Base-by-base conservation (phyloP, 2,888 invertebrate species). In the Drosophila merina region DNA sequence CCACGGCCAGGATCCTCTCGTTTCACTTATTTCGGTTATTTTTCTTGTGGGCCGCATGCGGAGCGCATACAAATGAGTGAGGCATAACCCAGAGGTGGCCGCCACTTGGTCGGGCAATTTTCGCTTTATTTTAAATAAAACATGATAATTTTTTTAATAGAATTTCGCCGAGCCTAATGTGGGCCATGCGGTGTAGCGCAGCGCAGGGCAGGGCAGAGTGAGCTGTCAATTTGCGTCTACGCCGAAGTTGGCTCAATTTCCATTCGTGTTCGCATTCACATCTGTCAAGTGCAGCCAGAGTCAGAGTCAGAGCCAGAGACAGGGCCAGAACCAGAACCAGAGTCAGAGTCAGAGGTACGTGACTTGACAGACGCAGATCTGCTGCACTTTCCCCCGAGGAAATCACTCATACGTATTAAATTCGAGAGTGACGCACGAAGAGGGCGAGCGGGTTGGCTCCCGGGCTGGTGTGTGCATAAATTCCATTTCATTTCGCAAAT, bases 401-500 rank as follows among this genome's bases (percentile, higher is more conserved):
- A 83, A 82, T 84, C 83, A 83, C 64, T 63, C 72, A 75, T 72
- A 77, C 73, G 78, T 76, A 68, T 60, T 66, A 49, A 62, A 56
- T 20, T 63, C 26, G 48, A 51, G 38, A 60, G 33, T 66, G 72
- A 57, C 64, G 70, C 62, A 69, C 44, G 52, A 6, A 30, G 10
- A 48, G 40, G 42, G 40, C 38, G 51, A 54, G 51, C 70, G 38
- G 45, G 33, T 33, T 33, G 33, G 33, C 33, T 20, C 20, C 10
- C 4, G 49, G 52, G 51, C 2, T 20, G 20, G 56, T 36, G 20
- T 52, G 72, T 55, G 42, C 75, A 77, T 75, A 77, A 82, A 79
- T 82, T 84, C 84, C 76, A 76, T 80, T 86, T 76, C 80, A 87
- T 80, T 83, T 82, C 73, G 76, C 86, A 89, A 89, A 88, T 87